A percentile compares a stretch with the other conserved stretches of the same genome.
Conservation (phyloP, 2,797 vertebrate genomes). For the Amblyopsis hoosieri region DNA sequence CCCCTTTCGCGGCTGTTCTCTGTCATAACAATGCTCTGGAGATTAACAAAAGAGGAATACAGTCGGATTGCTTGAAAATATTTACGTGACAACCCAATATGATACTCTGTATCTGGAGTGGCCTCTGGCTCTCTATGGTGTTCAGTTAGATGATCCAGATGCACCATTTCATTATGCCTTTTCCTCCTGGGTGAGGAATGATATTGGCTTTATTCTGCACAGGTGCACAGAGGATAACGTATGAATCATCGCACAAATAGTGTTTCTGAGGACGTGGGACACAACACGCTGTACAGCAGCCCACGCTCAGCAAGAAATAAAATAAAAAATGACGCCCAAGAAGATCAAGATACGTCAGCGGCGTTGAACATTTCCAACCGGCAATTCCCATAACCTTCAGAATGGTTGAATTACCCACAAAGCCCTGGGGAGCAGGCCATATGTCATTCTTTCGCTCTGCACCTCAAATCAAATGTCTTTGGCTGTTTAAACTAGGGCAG, state of each 20-base stretch:
- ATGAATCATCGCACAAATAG: conserved; percentile 56
- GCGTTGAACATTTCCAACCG: conserved; percentile 40
- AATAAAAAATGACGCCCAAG: conserved; percentile 21
- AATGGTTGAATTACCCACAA: conserved; percentile 53
- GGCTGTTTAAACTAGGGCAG: conserved; percentile 34
- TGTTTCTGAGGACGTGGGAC: conserved; percentile 46
- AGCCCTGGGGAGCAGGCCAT: conserved; percentile 42
- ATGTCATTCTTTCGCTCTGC: conserved; percentile 46
- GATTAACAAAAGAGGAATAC: conserved; percentile 53
- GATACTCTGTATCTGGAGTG: conserved; percentile 34
- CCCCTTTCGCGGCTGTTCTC: conserved; percentile 43
- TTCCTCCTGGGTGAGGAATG: conserved; percentile 58
- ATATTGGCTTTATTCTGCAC: conserved; percentile 54
- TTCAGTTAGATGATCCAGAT: conserved; percentile 57
- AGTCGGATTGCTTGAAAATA: conserved; percentile 48
- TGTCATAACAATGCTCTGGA: conserved; percentile 40
- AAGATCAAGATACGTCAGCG: conserved; percentile 40
- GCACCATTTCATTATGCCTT: conserved; percentile 62
- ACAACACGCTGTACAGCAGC: conserved; percentile 7
- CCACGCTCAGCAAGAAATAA: conserved; percentile 10
- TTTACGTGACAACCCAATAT: conserved; percentile 62
- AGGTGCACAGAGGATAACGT: conserved; percentile 54
- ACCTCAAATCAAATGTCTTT: conserved; percentile 56
- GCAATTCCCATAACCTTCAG: conserved; percentile 46
- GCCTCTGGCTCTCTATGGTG: conserved; percentile 26